Conservation (phyloP, 2,888 invertebrate genomes). For the Campoplex nolae region DNA sequence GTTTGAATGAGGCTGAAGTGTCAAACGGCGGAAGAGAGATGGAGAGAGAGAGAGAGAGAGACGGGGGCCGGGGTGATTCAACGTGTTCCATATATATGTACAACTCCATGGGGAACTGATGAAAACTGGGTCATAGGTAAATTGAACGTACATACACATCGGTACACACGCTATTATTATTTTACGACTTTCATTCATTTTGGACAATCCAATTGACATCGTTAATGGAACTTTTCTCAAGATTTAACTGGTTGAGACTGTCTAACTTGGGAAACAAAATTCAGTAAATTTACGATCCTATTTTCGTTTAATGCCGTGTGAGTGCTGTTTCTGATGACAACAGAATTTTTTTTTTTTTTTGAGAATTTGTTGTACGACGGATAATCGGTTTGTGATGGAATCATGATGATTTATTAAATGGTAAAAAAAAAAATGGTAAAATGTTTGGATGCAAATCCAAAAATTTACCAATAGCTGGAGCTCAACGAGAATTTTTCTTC, state of each 20-base stretch:
- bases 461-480: neutral
- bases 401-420: neutral
- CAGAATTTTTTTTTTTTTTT: neutral
- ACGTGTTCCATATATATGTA: neutral
- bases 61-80: neutral
- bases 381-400: neutral
- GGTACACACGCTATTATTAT: neutral
- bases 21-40: neutral
- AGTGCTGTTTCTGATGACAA: neutral
- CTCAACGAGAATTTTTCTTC: neutral
- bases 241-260: neutral
- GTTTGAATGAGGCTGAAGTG: slow-evolving; percentile 2
- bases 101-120: neutral
- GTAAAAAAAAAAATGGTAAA: too few relatives aligned
- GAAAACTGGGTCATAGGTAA: slow-evolving; percentile 5
- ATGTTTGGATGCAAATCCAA: too few relatives aligned
- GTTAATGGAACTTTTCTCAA: neutral
- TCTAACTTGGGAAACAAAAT: neutral
- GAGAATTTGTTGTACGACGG: neutral
- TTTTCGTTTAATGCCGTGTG: neutral
- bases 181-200: neutral
- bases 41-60: neutral
- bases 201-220: neutral
- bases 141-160: neutral
- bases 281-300: neutral